phyloP scores from a whole-genome alignment of 37 sponge, comb jelly and placozoan species.

The Cliona cf. orientalis region DNA sequence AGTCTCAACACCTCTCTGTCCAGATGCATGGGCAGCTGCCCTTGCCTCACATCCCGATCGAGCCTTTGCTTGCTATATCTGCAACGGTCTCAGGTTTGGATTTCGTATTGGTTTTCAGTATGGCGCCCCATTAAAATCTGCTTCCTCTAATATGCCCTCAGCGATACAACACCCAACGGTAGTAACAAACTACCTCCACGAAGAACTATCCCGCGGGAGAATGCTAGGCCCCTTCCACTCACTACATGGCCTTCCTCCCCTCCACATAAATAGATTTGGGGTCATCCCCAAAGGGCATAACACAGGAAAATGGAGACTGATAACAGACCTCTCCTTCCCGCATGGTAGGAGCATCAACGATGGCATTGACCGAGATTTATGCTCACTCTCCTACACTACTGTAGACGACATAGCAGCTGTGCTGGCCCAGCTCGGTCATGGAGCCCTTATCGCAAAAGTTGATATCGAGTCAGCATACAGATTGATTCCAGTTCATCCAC shows the following conservation, averaged over 20 bases:
- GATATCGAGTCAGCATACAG: too few relatives aligned
- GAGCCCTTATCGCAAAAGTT: conserved; percentile 5
- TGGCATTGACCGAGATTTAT: conserved; percentile 18
- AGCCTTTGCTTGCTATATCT: conserved; percentile 20
- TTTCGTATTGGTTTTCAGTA: conserved; percentile 10
- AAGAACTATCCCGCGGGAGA: conserved; percentile 2
- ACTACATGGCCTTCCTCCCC: too few relatives aligned
- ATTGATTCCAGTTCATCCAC: conserved; percentile 20
- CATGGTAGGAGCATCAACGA: conserved; percentile 10
- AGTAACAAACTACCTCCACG: not conserved
- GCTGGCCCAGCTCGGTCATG: not conserved
- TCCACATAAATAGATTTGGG: too few relatives aligned
- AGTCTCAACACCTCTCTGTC: not conserved
- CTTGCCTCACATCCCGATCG: conserved; percentile 13
- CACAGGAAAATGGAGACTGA: too few relatives aligned
- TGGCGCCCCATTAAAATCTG: not conserved
- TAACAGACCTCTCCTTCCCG: too few relatives aligned
- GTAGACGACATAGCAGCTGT: not conserved
- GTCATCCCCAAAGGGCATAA: too few relatives aligned
- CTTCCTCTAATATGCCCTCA: conserved; percentile 8
- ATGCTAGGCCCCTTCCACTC: too few relatives aligned
- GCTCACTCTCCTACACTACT: conserved; percentile 18
- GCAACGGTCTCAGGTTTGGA: conserved; percentile 9
- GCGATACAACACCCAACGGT: conserved; percentile 9
- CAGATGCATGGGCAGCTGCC: not conserved